Evolutionary conservation across 2,797 vertebrate genomes (phyloP).

Genomic region (Melanogrammus aeglefinus): DNA sequence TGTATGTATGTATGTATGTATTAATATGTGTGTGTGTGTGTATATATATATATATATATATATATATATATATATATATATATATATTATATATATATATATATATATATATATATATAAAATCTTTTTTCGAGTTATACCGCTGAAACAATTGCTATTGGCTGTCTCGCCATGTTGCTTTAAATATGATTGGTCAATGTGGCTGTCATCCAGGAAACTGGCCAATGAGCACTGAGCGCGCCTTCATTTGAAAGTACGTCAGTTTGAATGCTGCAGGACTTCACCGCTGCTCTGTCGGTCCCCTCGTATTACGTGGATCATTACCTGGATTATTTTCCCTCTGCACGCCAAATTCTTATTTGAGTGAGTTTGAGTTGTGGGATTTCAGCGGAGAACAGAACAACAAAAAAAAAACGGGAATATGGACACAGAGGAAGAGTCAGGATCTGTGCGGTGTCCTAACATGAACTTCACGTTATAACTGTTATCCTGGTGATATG

Average conservation of each 20-base stretch:
- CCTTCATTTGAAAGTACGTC: not conserved
- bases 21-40: too few species aligned
- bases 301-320: not conserved
- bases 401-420: too few species aligned
- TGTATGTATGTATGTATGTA: too few species aligned
- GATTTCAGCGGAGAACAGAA: not conserved
- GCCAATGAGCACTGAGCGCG: not conserved
- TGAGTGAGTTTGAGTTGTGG: not conserved
- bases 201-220: slow-evolving; percentile 3
- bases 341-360: slow-evolving; percentile 1
- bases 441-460: too few species aligned
- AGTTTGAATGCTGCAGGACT: too few species aligned
- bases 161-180: too few species aligned
- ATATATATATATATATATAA: too few species aligned
- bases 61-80: not conserved
- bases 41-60: not conserved
- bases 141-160: slow-evolving; percentile 7
- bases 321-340: slow-evolving; percentile 1
- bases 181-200: slow-evolving; percentile 3
- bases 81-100: not conserved
- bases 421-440: too few species aligned
- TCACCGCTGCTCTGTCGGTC: not conserved
- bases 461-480: too few species aligned
- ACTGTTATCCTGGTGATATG: too few species aligned
- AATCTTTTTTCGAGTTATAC: not conserved